phyloP scores from a whole-genome alignment of 2,888 invertebrate species.

The Temnothorax unifasciatus region DNA sequence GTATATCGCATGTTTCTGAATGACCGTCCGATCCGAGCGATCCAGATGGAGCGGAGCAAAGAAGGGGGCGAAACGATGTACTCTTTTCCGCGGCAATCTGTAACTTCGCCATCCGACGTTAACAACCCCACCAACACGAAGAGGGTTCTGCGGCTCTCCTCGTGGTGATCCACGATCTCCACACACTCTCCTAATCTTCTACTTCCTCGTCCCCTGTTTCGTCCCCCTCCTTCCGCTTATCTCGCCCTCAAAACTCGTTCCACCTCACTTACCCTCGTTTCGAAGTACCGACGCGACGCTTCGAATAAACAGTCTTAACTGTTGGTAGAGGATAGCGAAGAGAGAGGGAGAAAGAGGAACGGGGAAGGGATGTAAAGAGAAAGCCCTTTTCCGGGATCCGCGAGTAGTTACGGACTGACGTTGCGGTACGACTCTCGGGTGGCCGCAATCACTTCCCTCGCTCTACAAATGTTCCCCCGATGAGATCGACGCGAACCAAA shows the following conservation, averaged over 20 bases:
- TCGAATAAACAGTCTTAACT: constrained; percentile 74
- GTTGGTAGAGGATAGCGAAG: constrained; percentile 3
- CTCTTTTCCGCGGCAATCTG: constrained; percentile 77
- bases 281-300: constrained; percentile 62
- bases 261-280: constrained; percentile 47
- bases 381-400: constrained; percentile 64
- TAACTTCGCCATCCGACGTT: constrained; percentile 80
- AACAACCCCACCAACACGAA: constrained; percentile 75
- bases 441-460: constrained; percentile 63
- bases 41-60: constrained; percentile 10
- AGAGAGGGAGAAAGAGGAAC: background rate
- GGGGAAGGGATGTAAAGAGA: constrained; percentile 55
- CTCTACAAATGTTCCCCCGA: constrained; percentile 69
- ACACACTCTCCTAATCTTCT: constrained; percentile 52
- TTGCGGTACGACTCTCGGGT: constrained; percentile 66
- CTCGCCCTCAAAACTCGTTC: background rate
- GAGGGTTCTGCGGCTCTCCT: constrained; percentile 56
- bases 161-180: constrained; percentile 65
- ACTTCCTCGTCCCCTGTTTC: constrained; percentile 41
- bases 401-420: constrained; percentile 64
- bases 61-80: constrained; percentile 60
- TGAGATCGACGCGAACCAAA: constrained; percentile 67
- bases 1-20: constrained; percentile 42
- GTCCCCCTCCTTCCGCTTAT: constrained; percentile 9
- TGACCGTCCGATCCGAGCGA: constrained; percentile 31